These are phyloP conservation scores for Calameuta idolon DNA, from an alignment of 2,888 invertebrate genomes.

Conservation along the genomic window DNA sequence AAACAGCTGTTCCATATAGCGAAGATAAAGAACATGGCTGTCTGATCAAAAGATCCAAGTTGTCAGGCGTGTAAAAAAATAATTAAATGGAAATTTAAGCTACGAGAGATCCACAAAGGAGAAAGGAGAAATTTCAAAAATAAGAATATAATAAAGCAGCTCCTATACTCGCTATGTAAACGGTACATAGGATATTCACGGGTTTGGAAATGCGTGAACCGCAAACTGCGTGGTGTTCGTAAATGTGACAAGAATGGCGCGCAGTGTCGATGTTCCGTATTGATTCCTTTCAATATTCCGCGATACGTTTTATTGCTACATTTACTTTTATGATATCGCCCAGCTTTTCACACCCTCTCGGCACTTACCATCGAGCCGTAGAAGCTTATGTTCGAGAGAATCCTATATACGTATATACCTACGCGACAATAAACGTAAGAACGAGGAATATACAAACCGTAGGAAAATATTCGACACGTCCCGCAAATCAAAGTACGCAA, in stretches of 20 bases:
- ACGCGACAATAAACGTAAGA: background rate
- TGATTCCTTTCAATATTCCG: constrained; percentile 41
- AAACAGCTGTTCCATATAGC: background rate
- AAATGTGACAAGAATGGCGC: background rate
- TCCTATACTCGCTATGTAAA: background rate
- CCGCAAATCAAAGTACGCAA: constrained; percentile 20
- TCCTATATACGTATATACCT: background rate
- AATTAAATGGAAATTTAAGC: background rate
- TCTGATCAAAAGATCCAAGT: background rate
- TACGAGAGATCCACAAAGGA: background rate
- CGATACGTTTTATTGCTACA: constrained; percentile 46
- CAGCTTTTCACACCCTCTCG: constrained; percentile 40
- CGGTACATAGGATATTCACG: background rate
- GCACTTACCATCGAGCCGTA: constrained; percentile 38
- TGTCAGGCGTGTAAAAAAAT: background rate
- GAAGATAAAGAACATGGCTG: background rate
- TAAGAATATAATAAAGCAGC: background rate
- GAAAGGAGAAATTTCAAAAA: background rate
- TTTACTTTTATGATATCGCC: constrained; percentile 49
- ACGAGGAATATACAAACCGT: background rate
- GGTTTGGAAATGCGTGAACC: constrained; percentile 4
- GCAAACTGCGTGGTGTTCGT: background rate
- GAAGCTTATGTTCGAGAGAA: background rate
- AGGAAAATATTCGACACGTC: constrained; percentile 11
- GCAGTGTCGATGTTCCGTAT: constrained; percentile 4